Evolutionary conservation across 2,113 vertebrate species (phyloP).

Genomic region (Dipodomys ordii): DNA sequence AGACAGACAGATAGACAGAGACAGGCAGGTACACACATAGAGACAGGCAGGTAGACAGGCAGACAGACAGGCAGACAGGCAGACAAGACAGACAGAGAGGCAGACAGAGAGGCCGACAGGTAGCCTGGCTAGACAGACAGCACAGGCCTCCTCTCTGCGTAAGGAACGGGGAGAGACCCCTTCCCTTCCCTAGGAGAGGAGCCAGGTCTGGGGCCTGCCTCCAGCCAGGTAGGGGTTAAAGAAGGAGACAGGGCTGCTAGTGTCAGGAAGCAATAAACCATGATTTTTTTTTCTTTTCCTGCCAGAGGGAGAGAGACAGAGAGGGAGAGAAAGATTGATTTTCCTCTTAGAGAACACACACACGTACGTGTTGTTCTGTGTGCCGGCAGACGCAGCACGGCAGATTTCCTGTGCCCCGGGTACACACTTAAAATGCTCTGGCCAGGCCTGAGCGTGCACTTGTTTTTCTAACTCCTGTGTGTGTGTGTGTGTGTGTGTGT

Average conservation of each 20-base stretch:
- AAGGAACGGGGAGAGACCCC: background rate
- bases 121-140: too few species aligned
- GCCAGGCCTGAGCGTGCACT: rapidly evolving
- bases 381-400: background rate
- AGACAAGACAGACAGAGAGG: too few species aligned
- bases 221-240: background rate
- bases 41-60: too few species aligned
- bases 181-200: background rate
- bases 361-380: background rate
- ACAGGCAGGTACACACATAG: too few species aligned
- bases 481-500: background rate
- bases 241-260: background rate
- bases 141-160: background rate
- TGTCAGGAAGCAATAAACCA: background rate
- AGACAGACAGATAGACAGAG: too few species aligned
- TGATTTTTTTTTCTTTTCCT: background rate
- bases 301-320: background rate
- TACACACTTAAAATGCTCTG: rapidly evolving
- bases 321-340: conserved; percentile 6
- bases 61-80: too few species aligned
- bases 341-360: background rate
- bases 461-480: background rate
- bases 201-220: background rate
- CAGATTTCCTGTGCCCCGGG: too few species aligned
- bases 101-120: background rate